Evolutionary conservation across 2,888 invertebrate genomes (phyloP).

Genomic region (Drosophila falleni): DNA sequence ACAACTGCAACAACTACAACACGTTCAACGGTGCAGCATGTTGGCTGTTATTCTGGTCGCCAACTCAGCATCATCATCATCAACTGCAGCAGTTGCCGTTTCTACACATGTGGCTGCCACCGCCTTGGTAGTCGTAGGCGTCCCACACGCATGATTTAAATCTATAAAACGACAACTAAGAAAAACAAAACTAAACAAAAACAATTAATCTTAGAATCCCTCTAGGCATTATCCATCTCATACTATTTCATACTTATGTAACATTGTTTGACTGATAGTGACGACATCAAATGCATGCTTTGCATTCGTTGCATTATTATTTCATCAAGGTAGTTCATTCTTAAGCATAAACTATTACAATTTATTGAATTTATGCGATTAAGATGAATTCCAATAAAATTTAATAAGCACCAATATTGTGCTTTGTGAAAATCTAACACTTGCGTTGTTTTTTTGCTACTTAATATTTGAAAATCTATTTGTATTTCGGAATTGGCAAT

Average conservation of each 20-base stretch:
- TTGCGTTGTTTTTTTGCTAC: not conserved
- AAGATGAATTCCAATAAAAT: constrained; percentile 49
- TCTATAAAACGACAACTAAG: constrained; percentile 22
- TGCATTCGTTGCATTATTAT: constrained; percentile 42
- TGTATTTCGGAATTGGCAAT: not conserved
- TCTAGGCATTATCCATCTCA: constrained; percentile 44
- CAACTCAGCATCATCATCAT: constrained; percentile 29
- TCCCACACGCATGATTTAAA: constrained; percentile 25
- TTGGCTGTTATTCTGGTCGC: constrained; percentile 66
- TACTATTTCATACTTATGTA: constrained; percentile 36
- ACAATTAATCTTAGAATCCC: constrained; percentile 31
- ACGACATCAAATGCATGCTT: constrained; percentile 25
- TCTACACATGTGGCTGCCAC: constrained; percentile 57
- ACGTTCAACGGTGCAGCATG: constrained; percentile 23
- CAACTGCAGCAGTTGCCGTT: constrained; percentile 50
- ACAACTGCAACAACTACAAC: constrained; percentile 9
- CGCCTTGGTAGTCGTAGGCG: constrained; percentile 47
- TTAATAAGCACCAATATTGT: constrained; percentile 42
- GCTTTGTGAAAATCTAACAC: constrained; percentile 18
- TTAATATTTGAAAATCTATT: not conserved
- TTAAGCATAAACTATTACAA: constrained; percentile 33
- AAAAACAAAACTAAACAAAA: constrained; percentile 24
- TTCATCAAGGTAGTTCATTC: constrained; percentile 46
- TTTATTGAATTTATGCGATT: constrained; percentile 47
- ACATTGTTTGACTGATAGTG: constrained; percentile 59